Evolutionary conservation across 2,888 invertebrate species (phyloP).

Genomic region (Aspidiotus destructor): DNA sequence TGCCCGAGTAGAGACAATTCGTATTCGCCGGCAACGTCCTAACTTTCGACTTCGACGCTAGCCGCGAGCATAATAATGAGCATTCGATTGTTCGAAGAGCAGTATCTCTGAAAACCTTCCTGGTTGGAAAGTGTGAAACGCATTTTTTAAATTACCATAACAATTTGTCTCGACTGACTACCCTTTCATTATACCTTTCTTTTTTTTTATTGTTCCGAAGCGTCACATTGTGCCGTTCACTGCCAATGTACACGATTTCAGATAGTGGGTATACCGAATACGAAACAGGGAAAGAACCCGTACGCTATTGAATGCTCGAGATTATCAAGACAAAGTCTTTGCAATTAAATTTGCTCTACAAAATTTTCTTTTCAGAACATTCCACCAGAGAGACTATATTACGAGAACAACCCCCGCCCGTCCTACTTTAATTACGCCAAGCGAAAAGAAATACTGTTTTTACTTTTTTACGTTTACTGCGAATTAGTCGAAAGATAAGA

Average conservation of each 20-base stretch:
- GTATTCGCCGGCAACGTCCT: background rate
- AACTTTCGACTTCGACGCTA: background rate
- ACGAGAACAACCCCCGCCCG: no score
- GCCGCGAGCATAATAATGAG: background rate
- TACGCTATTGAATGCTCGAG: constrained; percentile 18
- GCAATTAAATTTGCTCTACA: constrained; percentile 27
- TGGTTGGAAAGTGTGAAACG: constrained; percentile 19
- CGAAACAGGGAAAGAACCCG: background rate
- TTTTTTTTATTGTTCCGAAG: no score
- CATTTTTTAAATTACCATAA: constrained; percentile 23
- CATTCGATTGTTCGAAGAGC: constrained; percentile 1
- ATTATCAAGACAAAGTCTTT: constrained; percentile 29
- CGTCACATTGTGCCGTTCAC: no score
- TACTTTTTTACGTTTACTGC: no score
- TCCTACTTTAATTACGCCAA: no score
- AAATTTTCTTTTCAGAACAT: constrained; percentile 3
- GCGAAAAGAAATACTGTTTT: no score
- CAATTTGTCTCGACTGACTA: constrained; percentile 24
- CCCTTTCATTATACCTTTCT: background rate
- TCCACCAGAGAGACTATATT: no score
- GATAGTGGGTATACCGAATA: constrained; percentile 25
- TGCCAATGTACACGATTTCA: constrained; percentile 3
- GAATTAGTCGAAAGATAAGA: no score
- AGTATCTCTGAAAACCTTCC: constrained; percentile 15
- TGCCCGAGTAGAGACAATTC: constrained; percentile 5